phyloP scores from a whole-genome alignment of 2,113 vertebrate genomes.

The Paralichthys olivaceus region DNA sequence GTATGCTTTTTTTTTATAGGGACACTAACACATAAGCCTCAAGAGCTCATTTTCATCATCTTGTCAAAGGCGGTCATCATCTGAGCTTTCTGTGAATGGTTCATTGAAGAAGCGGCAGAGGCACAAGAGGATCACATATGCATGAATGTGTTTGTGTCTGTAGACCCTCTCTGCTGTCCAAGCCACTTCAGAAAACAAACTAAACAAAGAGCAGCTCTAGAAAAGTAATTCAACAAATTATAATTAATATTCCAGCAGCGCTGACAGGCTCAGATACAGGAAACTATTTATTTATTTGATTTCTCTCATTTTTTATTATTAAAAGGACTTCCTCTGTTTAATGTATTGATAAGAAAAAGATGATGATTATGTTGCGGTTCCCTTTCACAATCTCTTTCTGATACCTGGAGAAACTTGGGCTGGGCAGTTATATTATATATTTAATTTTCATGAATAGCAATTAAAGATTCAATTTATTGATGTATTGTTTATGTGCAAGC shows the following conservation, averaged over 20 bases:
- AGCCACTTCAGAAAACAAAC: neutral
- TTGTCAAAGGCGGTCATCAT: conserved; percentile 77
- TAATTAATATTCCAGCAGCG: neutral
- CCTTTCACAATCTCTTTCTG: no score
- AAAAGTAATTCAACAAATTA: neutral
- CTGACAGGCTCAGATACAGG: neutral
- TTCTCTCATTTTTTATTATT: no score
- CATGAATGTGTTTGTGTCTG: conserved; percentile 54
- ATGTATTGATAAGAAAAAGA: no score
- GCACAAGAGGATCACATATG: conserved; percentile 24
- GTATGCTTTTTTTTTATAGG: neutral
- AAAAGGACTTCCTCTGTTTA: no score
- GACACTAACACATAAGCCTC: conserved; percentile 59
- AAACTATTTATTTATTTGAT: no score
- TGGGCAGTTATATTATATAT: no score
- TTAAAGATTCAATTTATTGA: no score
- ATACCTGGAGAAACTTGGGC: no score
- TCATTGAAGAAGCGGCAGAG: conserved; percentile 81
- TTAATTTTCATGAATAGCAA: no score
- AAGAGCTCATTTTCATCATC: conserved; percentile 81
- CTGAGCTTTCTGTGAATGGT: conserved; percentile 81
- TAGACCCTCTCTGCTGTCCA: neutral
- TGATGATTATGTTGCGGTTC: no score
- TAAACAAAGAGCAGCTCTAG: neutral
- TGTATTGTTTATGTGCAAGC: no score